Base-by-base conservation (phyloP, 2,797 vertebrate species). In the Florisuga fusca region DNA sequence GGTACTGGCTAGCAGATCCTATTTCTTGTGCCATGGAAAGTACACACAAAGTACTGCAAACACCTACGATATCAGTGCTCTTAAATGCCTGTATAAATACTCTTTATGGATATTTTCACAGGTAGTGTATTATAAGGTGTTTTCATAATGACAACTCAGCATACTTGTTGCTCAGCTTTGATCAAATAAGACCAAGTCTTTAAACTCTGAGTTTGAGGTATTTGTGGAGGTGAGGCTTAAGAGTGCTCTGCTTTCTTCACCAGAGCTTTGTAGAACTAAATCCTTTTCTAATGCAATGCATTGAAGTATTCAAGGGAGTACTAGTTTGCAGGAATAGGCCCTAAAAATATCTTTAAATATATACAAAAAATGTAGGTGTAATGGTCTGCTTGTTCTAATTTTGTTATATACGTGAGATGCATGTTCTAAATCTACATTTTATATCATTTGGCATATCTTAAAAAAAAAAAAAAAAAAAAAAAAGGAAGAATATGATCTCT, bases 151-250 rank as follows among this genome's bases (percentile, higher is more conserved):
- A 34, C 29, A 34, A 25, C 19, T 85, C 36, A 26, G 34, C 45
- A 18, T 71, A n/a, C 21, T 81, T 89, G 26, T 74, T 91, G n/a
- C 45, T 20, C 57, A 51, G 6, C 34, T 76, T 76, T 80, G 64
- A 43, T 89, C 85, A 85, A 72, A 67, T 67, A 59, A 74, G 43
- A 38, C 45, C 67, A 84, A 50, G 69, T 31, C 15, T 61, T 74
- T 61, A 43, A 66, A 54, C n/a, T 33, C 18, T 17, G 69, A 33
- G 23, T 80, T 94, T 36, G 38, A 89, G 75, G 62, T 45, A 27
- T 77, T 91, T 87, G 57, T 23, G 57, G 57, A 74, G 31, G 25
- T 27, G 34, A 85, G n/a, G 17, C 17, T 93, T 92, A 64, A 41
- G 73, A 80, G 71, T 80, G 12, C 20, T 83, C 46, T 31, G n/a